These are phyloP conservation scores for Yoshiicerus persimilis DNA, from an alignment of 1,140 invertebrate species.

Conservation along the genomic window DNA sequence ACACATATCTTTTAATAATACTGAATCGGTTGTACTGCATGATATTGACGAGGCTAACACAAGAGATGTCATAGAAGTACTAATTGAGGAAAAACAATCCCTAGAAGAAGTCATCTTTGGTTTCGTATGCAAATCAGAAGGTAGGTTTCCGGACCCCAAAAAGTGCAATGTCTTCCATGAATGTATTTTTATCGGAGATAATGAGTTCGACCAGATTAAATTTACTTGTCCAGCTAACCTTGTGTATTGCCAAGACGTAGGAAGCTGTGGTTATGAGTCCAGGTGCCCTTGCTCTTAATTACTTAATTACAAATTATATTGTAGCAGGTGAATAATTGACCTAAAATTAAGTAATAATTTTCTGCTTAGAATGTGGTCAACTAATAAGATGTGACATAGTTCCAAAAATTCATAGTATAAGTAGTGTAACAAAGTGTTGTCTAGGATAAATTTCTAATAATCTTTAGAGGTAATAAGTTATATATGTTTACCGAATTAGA, in stretches of 20 bases:
- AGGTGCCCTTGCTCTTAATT: background rate
- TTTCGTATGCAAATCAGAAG: background rate
- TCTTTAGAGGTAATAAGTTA: too few relatives aligned
- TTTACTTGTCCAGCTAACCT: background rate
- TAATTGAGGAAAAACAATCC: background rate
- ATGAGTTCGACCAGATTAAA: background rate
- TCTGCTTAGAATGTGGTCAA: too few relatives aligned
- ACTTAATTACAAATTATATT: too few relatives aligned
- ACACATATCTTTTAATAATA: background rate
- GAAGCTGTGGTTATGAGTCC: background rate
- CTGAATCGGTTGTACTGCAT: background rate
- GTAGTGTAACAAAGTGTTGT: too few relatives aligned
- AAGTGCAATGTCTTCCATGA: background rate
- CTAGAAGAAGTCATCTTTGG: background rate
- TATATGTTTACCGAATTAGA: too few relatives aligned
- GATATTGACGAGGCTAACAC: background rate
- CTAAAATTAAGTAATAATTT: too few relatives aligned
- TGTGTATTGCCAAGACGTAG: background rate
- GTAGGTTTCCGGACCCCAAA: background rate
- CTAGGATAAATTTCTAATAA: too few relatives aligned
- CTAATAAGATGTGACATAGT: too few relatives aligned
- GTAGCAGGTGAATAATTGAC: too few relatives aligned
- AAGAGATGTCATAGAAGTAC: background rate
- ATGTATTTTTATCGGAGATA: background rate
- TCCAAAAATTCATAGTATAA: too few relatives aligned